Evolutionary conservation across 2,888 invertebrate species (phyloP).

Genomic region (Trachelus iudaicus): DNA sequence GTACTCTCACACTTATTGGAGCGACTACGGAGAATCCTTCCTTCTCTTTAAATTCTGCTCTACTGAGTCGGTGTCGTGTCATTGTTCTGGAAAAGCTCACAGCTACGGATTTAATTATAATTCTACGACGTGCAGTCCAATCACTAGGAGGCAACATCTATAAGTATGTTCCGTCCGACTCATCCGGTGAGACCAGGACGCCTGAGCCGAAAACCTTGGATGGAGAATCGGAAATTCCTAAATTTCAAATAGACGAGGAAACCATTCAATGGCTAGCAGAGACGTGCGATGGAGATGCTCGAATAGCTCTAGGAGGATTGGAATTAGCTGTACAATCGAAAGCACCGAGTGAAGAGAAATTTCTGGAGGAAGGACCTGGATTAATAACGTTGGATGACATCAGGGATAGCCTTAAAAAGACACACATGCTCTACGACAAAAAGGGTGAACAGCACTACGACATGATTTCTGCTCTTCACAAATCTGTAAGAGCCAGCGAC

Average conservation of each 20-base stretch:
- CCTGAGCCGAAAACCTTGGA: background rate
- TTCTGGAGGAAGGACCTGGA: constrained; percentile 54
- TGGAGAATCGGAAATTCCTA: constrained; percentile 19
- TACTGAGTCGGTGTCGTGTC: constrained; percentile 82
- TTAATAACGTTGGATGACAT: constrained; percentile 75
- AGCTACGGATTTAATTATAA: constrained; percentile 70
- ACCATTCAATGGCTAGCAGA: constrained; percentile 79
- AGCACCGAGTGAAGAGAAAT: constrained; percentile 47
- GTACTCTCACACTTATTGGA: constrained; percentile 81
- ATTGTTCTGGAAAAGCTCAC: constrained; percentile 79
- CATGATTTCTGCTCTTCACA: constrained; percentile 84
- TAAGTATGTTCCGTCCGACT: background rate
- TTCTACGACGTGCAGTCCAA: constrained; percentile 72
- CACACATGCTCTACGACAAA: constrained; percentile 82
- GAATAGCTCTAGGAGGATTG: constrained; percentile 80
- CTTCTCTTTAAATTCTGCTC: constrained; percentile 82
- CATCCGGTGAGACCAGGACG: background rate
- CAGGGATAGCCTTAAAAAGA: constrained; percentile 80
- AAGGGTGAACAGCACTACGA: constrained; percentile 88
- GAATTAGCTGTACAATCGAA: constrained; percentile 76
- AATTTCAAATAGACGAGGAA: constrained; percentile 68
- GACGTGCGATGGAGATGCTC: constrained; percentile 84
- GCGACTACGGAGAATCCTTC: constrained; percentile 93
- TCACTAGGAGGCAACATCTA: constrained; percentile 56
- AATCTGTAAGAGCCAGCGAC: constrained; percentile 84